A percentile compares a stretch with the other conserved stretches of the same genome.
phyloP scores from a whole-genome alignment of 2,797 vertebrate genomes.

The Pyrrhura leucotis region DNA sequence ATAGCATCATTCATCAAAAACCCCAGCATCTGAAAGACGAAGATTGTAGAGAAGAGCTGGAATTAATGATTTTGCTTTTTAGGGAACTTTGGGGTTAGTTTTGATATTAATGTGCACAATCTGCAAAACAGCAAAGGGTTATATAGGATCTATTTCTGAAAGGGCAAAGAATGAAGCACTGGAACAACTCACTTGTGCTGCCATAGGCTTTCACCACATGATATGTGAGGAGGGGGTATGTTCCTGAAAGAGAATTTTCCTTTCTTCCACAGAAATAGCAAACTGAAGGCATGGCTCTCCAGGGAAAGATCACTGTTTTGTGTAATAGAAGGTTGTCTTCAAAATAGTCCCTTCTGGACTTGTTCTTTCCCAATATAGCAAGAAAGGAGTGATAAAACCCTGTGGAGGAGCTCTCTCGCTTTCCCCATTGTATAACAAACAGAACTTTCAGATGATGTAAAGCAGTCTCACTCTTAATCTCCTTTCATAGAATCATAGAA shows the following conservation, averaged over 20 bases:
- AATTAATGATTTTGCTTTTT: neutral
- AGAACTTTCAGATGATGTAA: neutral
- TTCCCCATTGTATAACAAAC: neutral
- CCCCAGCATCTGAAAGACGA: neutral
- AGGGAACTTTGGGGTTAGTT: neutral
- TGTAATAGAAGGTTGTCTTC: neutral
- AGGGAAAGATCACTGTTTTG: neutral
- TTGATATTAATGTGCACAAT: neutral
- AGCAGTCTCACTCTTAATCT: neutral
- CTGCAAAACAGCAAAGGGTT: neutral
- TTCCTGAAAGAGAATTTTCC: neutral
- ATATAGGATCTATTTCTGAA: neutral
- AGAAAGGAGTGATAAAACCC: neutral
- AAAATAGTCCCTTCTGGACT: neutral
- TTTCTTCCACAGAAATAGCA: neutral
- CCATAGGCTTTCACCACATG: fast-evolving
- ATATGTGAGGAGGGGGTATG: neutral
- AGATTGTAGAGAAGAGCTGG: neutral
- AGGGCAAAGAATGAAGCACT: neutral
- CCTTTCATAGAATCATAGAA: neutral
- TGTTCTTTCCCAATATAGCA: neutral
- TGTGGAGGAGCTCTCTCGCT: neutral
- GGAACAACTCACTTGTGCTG: neutral
- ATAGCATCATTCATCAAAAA: neutral
- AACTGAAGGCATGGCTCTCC: neutral